A percentile compares a stretch with the other conserved stretches of the same genome.
Conservation (phyloP, 2,797 vertebrate species). For the Sebastes cheni region DNA sequence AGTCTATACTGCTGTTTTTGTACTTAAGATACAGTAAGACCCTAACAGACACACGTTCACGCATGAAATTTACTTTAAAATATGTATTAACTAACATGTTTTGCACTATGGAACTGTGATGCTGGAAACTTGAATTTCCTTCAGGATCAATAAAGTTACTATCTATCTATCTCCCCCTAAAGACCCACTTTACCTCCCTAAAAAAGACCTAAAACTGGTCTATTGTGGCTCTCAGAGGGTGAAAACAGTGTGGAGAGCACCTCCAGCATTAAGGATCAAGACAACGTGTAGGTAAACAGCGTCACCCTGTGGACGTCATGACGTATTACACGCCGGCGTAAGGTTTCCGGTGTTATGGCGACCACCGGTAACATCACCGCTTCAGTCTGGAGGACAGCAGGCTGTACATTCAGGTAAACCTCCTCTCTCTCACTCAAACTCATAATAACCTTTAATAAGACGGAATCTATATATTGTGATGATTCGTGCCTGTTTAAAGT, state of each 20-base stretch:
- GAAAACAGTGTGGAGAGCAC: no score
- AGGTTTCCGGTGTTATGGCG: constrained; percentile 88
- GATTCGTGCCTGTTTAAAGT: not conserved
- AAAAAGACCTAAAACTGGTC: no score
- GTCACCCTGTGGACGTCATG: constrained; percentile 45
- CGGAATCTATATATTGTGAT: fast-evolving
- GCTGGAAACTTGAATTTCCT: fast-evolving
- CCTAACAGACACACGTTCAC: no score
- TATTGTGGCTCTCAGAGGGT: no score
- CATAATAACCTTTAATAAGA: fast-evolving
- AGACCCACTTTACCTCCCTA: no score
- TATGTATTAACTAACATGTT: no score
- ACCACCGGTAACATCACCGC: constrained; percentile 65
- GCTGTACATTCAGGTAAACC: constrained; percentile 42
- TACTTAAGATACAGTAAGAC: no score
- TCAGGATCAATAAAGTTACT: no score
- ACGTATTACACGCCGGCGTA: constrained; percentile 22
- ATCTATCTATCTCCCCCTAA: no score
- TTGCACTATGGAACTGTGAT: no score
- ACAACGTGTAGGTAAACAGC: constrained; percentile 2
- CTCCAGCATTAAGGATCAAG: not conserved
- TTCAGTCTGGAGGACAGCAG: constrained; percentile 48
- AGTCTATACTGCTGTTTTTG: no score
- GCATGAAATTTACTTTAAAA: no score
- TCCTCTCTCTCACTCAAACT: not conserved